Percentiles rank a stretch among this genome's conserved stretches.
Conservation (phyloP, 2,113 vertebrate genomes). For the Aplodontia rufa region DNA sequence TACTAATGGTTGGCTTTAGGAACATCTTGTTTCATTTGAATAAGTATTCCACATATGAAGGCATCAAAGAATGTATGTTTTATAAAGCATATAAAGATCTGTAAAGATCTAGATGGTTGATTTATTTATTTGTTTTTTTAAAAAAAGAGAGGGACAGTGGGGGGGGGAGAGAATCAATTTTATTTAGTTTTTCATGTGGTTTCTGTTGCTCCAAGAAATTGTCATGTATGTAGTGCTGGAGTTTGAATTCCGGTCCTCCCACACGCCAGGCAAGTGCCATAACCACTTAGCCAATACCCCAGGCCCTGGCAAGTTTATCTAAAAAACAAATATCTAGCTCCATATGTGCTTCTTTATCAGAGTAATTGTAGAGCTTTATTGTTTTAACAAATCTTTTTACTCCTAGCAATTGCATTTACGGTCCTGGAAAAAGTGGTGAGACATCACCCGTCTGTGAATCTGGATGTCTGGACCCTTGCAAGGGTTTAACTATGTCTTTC, state of each 20-base stretch:
- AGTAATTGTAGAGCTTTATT: neutral
- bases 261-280: too few species aligned
- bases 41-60: slow-evolving; percentile 55
- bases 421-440: neutral
- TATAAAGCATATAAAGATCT: slow-evolving; percentile 54
- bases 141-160: too few species aligned
- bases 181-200: too few species aligned
- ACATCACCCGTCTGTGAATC: neutral
- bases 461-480: neutral
- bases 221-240: too few species aligned
- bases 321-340: slow-evolving; percentile 26
- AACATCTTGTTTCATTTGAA: slow-evolving; percentile 61
- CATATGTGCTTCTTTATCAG: slow-evolving; percentile 18
- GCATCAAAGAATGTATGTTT: neutral
- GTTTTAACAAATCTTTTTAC: neutral
- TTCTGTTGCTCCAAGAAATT: too few species aligned
- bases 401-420: neutral
- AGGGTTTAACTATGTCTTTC: neutral
- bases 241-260: too few species aligned
- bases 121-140: too few species aligned
- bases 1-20: slow-evolving; percentile 30
- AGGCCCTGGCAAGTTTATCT: slow-evolving; percentile 32
- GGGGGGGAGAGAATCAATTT: too few species aligned
- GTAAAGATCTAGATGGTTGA: slow-evolving; percentile 3
- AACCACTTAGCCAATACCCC: too few species aligned